Evolutionary conservation across 2,888 invertebrate genomes (phyloP).

Genomic region (Erpobdella octoculata): DNA sequence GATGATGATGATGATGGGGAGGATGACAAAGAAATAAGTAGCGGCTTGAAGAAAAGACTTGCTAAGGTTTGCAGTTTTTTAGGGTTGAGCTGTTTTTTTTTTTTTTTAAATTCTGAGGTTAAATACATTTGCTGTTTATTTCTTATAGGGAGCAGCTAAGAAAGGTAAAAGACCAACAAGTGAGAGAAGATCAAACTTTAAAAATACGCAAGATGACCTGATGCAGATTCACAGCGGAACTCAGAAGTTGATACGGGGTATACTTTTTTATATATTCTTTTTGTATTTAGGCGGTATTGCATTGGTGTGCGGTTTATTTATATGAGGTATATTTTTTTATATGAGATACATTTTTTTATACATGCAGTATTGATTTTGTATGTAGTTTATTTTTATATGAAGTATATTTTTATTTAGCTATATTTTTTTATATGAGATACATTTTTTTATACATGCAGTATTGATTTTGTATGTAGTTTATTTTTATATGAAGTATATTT

Average conservation of each 20-base stretch:
- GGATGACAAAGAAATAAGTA: constrained; percentile 13
- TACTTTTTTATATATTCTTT: constrained; percentile 18
- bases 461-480: too few relatives aligned
- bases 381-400: too few relatives aligned
- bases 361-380: too few relatives aligned
- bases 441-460: too few relatives aligned
- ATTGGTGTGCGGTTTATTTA: neutral
- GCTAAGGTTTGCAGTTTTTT: too few relatives aligned
- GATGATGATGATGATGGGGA: constrained; percentile 33
- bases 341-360: neutral
- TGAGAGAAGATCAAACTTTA: neutral
- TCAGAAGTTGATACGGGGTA: constrained; percentile 65
- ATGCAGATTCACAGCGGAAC: constrained; percentile 66
- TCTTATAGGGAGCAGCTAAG: constrained; percentile 34
- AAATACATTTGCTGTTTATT: neutral
- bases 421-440: too few relatives aligned
- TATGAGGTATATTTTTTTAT: neutral
- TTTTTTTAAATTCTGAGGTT: too few relatives aligned
- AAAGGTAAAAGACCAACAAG: constrained; percentile 15
- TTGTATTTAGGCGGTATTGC: too few relatives aligned
- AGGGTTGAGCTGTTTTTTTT: too few relatives aligned
- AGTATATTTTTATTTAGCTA: too few relatives aligned
- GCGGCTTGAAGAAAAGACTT: neutral
- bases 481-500: too few relatives aligned
- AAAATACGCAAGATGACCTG: constrained; percentile 23